Conservation (phyloP, 2,797 vertebrate species). For the Intellagama lesueurii region DNA sequence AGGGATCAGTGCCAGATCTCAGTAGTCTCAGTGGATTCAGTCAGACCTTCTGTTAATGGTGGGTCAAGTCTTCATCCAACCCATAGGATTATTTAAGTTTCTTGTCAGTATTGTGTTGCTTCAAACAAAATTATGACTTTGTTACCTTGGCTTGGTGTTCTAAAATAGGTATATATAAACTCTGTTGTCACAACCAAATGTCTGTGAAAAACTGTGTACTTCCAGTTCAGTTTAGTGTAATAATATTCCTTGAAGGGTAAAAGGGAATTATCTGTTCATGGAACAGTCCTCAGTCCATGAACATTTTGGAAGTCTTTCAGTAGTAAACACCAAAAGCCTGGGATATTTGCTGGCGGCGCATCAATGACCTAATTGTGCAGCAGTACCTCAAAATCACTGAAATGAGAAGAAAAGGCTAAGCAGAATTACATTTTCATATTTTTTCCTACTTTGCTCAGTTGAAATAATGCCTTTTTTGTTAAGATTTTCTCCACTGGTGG, state of each 20-base stretch:
- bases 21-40: not conserved
- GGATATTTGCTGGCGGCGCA: not conserved
- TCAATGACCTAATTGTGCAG: not conserved
- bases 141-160: not conserved
- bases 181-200: not conserved
- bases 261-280: not conserved
- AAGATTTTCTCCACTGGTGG: not conserved
- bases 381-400: not conserved
- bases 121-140: not conserved
- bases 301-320: not conserved
- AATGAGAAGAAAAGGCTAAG: not conserved
- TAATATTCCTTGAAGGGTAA: not conserved
- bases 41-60: not conserved
- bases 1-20: not conserved
- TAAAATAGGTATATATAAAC: not conserved
- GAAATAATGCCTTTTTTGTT: not conserved
- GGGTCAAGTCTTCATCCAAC: not conserved
- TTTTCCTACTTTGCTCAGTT: not conserved
- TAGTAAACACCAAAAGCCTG: not conserved
- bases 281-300: not conserved
- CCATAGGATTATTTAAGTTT: not conserved
- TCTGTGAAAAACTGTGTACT: not conserved
- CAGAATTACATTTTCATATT: not conserved
- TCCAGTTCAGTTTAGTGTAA: not conserved
- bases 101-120: not conserved